Percentiles rank a stretch among this genome's conserved stretches.
Evolutionary conservation across 2,113 vertebrate species (phyloP).

Genomic region (Phalacrocorax pelagicus): DNA sequence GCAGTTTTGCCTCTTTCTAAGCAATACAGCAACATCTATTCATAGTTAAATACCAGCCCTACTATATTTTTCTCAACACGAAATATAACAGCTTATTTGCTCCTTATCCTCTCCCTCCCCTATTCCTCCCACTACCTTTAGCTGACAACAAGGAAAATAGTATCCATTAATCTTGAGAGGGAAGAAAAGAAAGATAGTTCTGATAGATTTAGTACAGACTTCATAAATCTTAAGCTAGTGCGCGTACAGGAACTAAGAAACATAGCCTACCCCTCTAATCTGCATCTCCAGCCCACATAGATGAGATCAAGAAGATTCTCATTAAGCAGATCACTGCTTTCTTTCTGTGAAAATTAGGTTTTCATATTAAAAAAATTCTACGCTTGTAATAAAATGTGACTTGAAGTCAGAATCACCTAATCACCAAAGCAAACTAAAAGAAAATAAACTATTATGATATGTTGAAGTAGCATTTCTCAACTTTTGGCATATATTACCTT

Average conservation of each 20-base stretch:
- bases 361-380: slow-evolving; percentile 61
- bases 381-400: slow-evolving; percentile 41
- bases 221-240: slow-evolving; percentile 64
- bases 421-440: slow-evolving; percentile 43
- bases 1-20: slow-evolving; percentile 23
- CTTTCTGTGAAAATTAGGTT: slow-evolving; percentile 73
- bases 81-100: slow-evolving; percentile 57
- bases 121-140: slow-evolving; percentile 42
- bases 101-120: slow-evolving; percentile 1
- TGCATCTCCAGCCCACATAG: slow-evolving; percentile 67
- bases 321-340: slow-evolving; percentile 81
- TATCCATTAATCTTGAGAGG: slow-evolving; percentile 46
- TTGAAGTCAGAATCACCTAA: slow-evolving; percentile 52
- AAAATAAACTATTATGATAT: slow-evolving; percentile 12
- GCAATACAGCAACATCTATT: slow-evolving; percentile 1
- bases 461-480: slow-evolving; percentile 52
- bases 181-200: slow-evolving; percentile 38
- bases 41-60: background rate
- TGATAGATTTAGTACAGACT: slow-evolving; percentile 52
- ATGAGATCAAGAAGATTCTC: slow-evolving; percentile 77
- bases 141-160: slow-evolving; percentile 48
- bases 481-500: slow-evolving; percentile 78
- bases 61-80: background rate
- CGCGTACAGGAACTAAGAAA: slow-evolving; percentile 37
- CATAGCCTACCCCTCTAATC: slow-evolving; percentile 71